A percentile compares a stretch with the other conserved stretches of the same genome.
Evolutionary conservation across 2,113 vertebrate genomes (phyloP).

Genomic region (Ailuropoda melanoleuca): DNA sequence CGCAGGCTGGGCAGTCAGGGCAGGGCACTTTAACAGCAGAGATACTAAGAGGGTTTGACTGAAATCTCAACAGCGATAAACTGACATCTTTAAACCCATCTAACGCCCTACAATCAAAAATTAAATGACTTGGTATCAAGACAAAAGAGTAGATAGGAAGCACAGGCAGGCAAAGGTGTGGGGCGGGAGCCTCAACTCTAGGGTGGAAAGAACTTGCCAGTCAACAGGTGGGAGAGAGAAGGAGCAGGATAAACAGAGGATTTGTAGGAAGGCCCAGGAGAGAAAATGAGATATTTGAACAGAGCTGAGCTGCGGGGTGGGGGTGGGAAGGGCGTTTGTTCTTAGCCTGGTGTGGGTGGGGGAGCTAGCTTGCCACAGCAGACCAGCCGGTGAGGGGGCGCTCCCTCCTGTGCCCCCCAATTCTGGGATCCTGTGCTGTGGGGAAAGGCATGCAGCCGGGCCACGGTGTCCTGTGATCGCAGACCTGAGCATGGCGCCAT

Average conservation of each 20-base stretch:
- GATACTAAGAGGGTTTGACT: conserved; percentile 36
- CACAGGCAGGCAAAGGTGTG: rapidly evolving
- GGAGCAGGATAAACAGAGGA: neutral
- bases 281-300: neutral
- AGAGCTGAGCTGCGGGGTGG: neutral
- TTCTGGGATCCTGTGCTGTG: rapidly evolving
- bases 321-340: neutral
- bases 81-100: conserved; percentile 61
- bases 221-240: neutral
- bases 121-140: conserved; percentile 48
- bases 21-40: neutral
- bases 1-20: rapidly evolving
- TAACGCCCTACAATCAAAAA: conserved; percentile 58
- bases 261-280: neutral
- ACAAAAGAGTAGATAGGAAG: neutral
- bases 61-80: conserved; percentile 44
- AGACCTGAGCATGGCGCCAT: neutral
- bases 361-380: neutral
- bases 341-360: neutral
- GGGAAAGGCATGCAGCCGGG: rapidly evolving
- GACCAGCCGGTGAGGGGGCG: rapidly evolving
- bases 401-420: neutral
- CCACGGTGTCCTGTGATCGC: rapidly evolving
- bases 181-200: neutral
- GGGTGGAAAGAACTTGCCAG: neutral